Percentiles rank a stretch among this genome's conserved stretches.
Conservation (phyloP, 2,888 invertebrate genomes). For the Ophioninae sp. region DNA sequence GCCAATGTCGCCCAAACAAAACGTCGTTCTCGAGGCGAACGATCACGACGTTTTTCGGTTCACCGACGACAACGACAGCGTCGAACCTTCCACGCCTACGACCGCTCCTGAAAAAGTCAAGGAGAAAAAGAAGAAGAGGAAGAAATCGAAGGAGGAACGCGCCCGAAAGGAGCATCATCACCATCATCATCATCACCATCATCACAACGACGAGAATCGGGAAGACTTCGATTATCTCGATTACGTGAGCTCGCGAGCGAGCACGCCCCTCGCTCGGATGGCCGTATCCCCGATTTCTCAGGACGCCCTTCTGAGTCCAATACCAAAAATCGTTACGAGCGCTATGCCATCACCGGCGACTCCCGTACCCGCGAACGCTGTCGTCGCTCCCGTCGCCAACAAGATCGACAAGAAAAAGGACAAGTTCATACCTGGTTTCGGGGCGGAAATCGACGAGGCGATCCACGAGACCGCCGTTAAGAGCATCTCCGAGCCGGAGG, state of each 20-base stretch:
- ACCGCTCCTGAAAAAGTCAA: constrained; percentile 83
- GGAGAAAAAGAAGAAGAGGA: constrained; percentile 93
- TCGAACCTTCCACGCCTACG: constrained; percentile 81
- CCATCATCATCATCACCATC: constrained; percentile 83
- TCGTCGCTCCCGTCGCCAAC: constrained; percentile 60
- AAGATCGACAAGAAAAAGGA: constrained; percentile 83
- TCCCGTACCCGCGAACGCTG: constrained; percentile 54
- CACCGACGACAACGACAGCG: constrained; percentile 84
- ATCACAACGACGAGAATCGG: constrained; percentile 74
- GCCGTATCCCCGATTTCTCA: constrained; percentile 74
- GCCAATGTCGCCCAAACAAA: constrained; percentile 82
- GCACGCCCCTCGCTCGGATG: constrained; percentile 76
- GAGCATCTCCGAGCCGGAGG: constrained; percentile 86
- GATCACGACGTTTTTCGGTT: constrained; percentile 85
- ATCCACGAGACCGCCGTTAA: constrained; percentile 91
- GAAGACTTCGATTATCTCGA: constrained; percentile 81
- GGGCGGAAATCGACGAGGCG: constrained; percentile 85
- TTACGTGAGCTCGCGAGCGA: constrained; percentile 84
- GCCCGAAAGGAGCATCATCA: constrained; percentile 87
- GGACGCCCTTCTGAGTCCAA: constrained; percentile 81
- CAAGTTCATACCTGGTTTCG: constrained; percentile 86
- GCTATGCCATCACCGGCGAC: constrained; percentile 74
- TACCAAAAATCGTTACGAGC: constrained; percentile 83
- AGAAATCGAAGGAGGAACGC: constrained; percentile 90
- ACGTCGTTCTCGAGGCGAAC: constrained; percentile 82